phyloP scores from a whole-genome alignment of 92 coral and sea anemone species.

The Umimayanthus kanabou region DNA sequence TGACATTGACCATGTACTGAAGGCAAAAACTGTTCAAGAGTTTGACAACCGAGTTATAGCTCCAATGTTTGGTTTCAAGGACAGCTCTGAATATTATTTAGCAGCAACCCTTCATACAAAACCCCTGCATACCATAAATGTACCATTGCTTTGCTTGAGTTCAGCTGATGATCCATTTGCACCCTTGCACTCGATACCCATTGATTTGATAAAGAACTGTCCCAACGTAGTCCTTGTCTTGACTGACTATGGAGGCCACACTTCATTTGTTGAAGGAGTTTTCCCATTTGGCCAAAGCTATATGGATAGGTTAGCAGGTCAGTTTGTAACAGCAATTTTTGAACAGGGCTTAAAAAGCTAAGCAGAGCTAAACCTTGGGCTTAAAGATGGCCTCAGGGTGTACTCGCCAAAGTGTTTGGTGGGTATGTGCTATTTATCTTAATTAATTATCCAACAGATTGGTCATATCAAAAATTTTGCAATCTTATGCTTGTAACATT shows the following conservation, averaged over 20 bases:
- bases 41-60: constrained; percentile 82
- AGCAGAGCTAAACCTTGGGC: neutral
- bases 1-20: constrained; percentile 56
- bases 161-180: constrained; percentile 97
- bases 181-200: constrained; percentile 78
- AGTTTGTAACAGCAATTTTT: constrained; percentile 71
- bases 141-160: constrained; percentile 78
- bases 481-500: too few relatives aligned
- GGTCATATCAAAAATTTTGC: too few relatives aligned
- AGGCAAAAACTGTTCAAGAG: constrained; percentile 72
- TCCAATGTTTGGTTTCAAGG: constrained; percentile 88
- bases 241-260: constrained; percentile 87
- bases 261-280: constrained; percentile 85
- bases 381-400: neutral
- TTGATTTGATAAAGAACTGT: constrained; percentile 62
- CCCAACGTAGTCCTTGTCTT: constrained; percentile 78
- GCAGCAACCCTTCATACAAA: constrained; percentile 80
- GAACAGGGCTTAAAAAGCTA: constrained; percentile 35
- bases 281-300: constrained; percentile 80
- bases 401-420: too few relatives aligned
- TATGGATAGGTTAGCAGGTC: constrained; percentile 70
- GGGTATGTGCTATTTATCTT: too few relatives aligned
- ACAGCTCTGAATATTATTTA: constrained; percentile 78
- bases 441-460: too few relatives aligned
- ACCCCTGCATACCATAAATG: constrained; percentile 68